Evolutionary conservation across 2,113 vertebrate species (phyloP), one percentile per base, ranked within the genome.

Genomic region (Malurus melanocephalus): DNA sequence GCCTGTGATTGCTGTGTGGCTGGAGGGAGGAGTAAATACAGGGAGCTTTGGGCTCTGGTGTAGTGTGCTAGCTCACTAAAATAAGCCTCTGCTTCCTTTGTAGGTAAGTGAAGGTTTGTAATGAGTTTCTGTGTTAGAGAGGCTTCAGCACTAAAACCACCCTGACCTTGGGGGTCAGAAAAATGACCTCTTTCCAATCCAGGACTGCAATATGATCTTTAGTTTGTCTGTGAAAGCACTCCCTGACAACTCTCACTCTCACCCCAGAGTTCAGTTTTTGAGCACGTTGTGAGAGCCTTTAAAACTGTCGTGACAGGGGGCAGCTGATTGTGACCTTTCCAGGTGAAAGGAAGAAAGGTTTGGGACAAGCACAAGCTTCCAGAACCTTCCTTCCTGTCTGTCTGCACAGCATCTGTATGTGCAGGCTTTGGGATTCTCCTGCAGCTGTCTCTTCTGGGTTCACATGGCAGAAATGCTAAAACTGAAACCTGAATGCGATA

Each of bases 311-410:
- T 79, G 71, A 69, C 23, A 53, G n/a, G 17, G 60, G 49, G 66
- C 74, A 90, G 77, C 46, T 53, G 55, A 30, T 30, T 87, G 26
- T 90, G 81, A 85, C 84, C 71, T 93, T 85, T 85, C 46, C 55
- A 74, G 55, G 55, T 76, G 40, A 88, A 89, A 83, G 45, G 19
- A 89, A 56, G 10, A 75, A 60, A 72, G 20, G 18, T 42, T 21
- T 79, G 74, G 62, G 55, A 53, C 28, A 81, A 84, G 26, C 23
- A 15, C 38, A 81, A 68, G 16, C 55, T 87, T 92, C 80, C 62
- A 40, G 65, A 90, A 24, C 16, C 9, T 22, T 57, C 18, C 26
- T 65, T 46, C 22, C 53, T 46, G 20, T 79, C 52, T 86, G 52
- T 53, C 55, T 75, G 52, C 28, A 5, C 30, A 43, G 28, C 5